A percentile compares a stretch with the other conserved stretches of the same genome.
Conservation (phyloP, 2,797 vertebrate species). For the Amniataba percoides region DNA sequence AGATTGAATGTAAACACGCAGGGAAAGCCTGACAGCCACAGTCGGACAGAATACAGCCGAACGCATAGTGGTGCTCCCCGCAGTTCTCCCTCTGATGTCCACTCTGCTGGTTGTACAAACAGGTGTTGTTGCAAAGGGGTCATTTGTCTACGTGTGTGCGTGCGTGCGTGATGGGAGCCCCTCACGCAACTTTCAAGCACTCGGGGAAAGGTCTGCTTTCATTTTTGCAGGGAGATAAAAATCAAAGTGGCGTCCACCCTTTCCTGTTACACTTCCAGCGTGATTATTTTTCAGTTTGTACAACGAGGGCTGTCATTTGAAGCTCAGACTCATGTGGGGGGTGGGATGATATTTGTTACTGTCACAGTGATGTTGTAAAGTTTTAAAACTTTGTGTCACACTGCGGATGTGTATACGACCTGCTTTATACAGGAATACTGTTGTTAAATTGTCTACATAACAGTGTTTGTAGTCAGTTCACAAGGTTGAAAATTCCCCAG, state of each 20-base stretch:
- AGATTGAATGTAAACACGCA: not conserved
- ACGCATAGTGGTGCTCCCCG: not conserved
- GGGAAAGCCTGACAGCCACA: not conserved
- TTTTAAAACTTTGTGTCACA: not conserved
- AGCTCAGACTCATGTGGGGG: not conserved
- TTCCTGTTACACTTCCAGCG: conserved; percentile 57
- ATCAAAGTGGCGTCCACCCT: conserved; percentile 63
- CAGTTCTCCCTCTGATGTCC: conserved; percentile 19
- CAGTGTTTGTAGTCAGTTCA: not conserved
- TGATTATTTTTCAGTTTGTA: conserved; percentile 25
- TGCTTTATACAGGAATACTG: not conserved
- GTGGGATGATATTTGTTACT: not conserved
- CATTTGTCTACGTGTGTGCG: not conserved
- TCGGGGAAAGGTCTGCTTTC: conserved; percentile 44
- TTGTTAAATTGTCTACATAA: not conserved
- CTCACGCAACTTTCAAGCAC: conserved; percentile 21
- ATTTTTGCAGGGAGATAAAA: conserved; percentile 47
- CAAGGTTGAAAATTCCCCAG: not conserved
- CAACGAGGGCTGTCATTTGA: not conserved
- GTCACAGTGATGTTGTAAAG: not conserved
- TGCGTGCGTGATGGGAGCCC: not conserved
- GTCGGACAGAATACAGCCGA: not conserved
- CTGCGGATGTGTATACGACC: not conserved
- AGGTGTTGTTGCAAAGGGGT: conserved; percentile 28
- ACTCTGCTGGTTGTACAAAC: conserved; percentile 19